phyloP scores from a whole-genome alignment of 2,888 invertebrate species.

The Meteorus cinctellus region DNA sequence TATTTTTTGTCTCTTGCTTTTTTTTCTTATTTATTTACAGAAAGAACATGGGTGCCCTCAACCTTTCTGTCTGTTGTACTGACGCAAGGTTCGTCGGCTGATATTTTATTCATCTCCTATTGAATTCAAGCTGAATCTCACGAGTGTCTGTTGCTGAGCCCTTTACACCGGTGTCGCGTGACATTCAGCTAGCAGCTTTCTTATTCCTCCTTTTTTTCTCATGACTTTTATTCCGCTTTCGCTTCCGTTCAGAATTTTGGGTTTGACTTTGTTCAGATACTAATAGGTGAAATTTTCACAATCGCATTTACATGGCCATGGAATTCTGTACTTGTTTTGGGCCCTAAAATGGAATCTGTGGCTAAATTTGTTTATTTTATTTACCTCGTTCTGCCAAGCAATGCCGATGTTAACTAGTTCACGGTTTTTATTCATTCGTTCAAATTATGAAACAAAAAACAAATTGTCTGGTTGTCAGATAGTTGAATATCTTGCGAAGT shows the following conservation, averaged over 20 bases:
- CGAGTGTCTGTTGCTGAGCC: slow-evolving; percentile 65
- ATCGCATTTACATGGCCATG: too few relatives aligned
- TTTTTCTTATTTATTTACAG: slow-evolving; percentile 68
- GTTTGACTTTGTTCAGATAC: too few relatives aligned
- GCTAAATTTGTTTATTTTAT: not conserved
- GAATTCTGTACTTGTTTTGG: not conserved
- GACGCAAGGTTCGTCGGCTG: slow-evolving; percentile 53
- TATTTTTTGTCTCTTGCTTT: slow-evolving; percentile 22
- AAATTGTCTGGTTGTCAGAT: slow-evolving; percentile 17
- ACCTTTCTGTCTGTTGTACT: slow-evolving; percentile 52
- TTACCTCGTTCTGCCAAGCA: not conserved
- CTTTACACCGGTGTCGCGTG: slow-evolving; percentile 36
- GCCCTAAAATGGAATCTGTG: not conserved
- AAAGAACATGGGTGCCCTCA: slow-evolving; percentile 60
- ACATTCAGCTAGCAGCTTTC: slow-evolving; percentile 34
- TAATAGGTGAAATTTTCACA: too few relatives aligned
- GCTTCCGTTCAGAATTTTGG: slow-evolving; percentile 33
- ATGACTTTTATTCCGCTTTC: slow-evolving; percentile 43
- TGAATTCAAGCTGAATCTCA: slow-evolving; percentile 72
- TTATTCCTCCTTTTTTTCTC: slow-evolving; percentile 47
- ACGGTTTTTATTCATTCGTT: slow-evolving; percentile 24
- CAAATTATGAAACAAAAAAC: not conserved
- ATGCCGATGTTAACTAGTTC: not conserved
- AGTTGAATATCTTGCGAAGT: slow-evolving; percentile 46
- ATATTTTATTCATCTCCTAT: slow-evolving; percentile 73